Evolutionary conservation across 2,888 invertebrate genomes (phyloP).

Genomic region (Scaptodrosophila latifasciaeformis): DNA sequence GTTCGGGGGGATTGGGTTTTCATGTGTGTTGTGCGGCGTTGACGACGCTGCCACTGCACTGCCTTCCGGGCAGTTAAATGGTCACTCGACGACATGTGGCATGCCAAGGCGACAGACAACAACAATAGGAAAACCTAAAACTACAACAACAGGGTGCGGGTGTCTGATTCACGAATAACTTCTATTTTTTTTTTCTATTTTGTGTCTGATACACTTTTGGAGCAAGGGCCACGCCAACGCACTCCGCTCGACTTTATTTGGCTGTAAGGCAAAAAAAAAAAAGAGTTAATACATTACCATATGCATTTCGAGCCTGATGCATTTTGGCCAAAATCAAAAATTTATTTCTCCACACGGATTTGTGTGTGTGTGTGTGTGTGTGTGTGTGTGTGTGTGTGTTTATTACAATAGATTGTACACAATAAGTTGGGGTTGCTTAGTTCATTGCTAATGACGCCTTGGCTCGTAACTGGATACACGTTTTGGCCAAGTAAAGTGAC

Average conservation of each 20-base stretch:
- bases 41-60: too few relatives aligned
- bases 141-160: constrained; percentile 22
- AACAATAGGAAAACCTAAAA: constrained; percentile 25
- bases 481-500: too few relatives aligned
- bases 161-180: constrained; percentile 60
- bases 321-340: too few relatives aligned
- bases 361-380: too few relatives aligned
- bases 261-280: not conserved
- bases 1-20: too few relatives aligned
- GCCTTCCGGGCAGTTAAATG: constrained; percentile 51
- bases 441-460: constrained; percentile 67
- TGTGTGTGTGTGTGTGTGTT: too few relatives aligned
- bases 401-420: not conserved
- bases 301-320: too few relatives aligned
- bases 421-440: constrained; percentile 54
- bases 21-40: too few relatives aligned
- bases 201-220: too few relatives aligned
- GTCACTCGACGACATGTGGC: constrained; percentile 15
- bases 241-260: not conserved
- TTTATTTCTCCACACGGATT: too few relatives aligned
- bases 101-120: constrained; percentile 23
- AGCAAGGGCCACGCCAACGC: not conserved
- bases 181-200: too few relatives aligned
- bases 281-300: too few relatives aligned
- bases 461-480: constrained; percentile 50